These are phyloP conservation scores for Calameuta filiformis DNA, from an alignment of 2,888 invertebrate species.

Conservation along the genomic window DNA sequence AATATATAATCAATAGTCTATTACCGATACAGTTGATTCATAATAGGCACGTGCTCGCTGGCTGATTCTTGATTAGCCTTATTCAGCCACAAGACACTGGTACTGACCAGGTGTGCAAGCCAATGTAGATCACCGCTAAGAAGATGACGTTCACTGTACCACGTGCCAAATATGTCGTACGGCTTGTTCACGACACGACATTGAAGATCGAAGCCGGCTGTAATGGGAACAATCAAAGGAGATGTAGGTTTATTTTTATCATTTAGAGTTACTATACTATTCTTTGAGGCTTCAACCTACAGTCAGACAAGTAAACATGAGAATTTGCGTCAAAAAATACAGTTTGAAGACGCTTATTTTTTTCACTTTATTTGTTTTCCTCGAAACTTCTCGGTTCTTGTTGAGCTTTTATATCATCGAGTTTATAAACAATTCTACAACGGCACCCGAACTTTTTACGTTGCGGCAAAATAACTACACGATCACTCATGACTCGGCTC, in stretches of 20 bases:
- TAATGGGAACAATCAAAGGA: slow-evolving; percentile 30
- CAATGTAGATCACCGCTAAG: slow-evolving; percentile 85
- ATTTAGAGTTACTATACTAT: not conserved
- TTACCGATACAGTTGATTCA: slow-evolving; percentile 73
- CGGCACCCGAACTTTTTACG: not conserved
- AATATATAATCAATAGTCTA: not conserved
- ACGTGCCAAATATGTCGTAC: slow-evolving; percentile 90
- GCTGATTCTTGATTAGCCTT: slow-evolving; percentile 84
- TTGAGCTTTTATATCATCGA: not conserved
- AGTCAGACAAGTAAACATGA: not conserved
- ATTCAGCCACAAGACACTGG: slow-evolving; percentile 82
- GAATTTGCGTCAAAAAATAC: not conserved
- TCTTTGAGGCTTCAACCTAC: not conserved
- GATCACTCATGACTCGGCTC: not conserved
- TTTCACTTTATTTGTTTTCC: not conserved
- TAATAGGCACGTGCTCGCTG: slow-evolving; percentile 82
- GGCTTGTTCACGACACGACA: slow-evolving; percentile 85
- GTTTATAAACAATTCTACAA: not conserved
- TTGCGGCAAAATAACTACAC: not conserved
- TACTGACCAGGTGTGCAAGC: slow-evolving; percentile 80
- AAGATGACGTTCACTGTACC: slow-evolving; percentile 85
- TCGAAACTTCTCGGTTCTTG: not conserved
- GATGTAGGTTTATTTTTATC: slow-evolving; percentile 2
- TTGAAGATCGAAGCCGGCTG: slow-evolving; percentile 76
- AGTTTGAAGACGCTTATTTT: not conserved